Conservation (phyloP, 2,113 vertebrate species). For the Redunca redunca region DNA sequence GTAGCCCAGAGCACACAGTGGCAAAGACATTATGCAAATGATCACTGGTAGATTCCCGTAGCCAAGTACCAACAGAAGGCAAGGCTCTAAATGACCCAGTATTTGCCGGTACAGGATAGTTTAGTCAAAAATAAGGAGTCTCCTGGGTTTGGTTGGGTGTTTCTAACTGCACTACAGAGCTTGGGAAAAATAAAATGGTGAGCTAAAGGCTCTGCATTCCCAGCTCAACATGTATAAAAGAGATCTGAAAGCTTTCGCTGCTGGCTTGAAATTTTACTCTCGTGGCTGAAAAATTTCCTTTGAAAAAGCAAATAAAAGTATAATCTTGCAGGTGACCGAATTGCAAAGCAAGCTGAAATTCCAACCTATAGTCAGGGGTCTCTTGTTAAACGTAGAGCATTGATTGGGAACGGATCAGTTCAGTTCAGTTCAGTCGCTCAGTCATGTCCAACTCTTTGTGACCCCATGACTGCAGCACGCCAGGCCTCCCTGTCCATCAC, state of each 20-base stretch:
- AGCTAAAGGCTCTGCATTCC: not conserved
- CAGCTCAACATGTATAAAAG: not conserved
- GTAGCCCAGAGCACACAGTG: no score
- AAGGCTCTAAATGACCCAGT: not conserved
- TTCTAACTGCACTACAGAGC: not conserved
- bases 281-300: not conserved
- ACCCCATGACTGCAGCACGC: no score
- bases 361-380: not conserved
- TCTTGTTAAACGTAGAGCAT: not conserved
- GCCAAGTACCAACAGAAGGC: not conserved
- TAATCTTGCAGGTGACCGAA: not conserved
- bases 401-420: not conserved
- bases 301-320: not conserved
- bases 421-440: no score
- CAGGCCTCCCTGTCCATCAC: no score
- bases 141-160: not conserved
- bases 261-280: not conserved
- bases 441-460: no score
- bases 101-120: not conserved
- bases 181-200: not conserved
- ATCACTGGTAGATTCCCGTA: not conserved
- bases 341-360: not conserved
- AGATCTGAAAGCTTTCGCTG: not conserved
- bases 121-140: not conserved
- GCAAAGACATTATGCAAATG: not conserved